Evolutionary conservation across 1,140 invertebrate species (phyloP).

Genomic region (Bilobella aurantiaca): DNA sequence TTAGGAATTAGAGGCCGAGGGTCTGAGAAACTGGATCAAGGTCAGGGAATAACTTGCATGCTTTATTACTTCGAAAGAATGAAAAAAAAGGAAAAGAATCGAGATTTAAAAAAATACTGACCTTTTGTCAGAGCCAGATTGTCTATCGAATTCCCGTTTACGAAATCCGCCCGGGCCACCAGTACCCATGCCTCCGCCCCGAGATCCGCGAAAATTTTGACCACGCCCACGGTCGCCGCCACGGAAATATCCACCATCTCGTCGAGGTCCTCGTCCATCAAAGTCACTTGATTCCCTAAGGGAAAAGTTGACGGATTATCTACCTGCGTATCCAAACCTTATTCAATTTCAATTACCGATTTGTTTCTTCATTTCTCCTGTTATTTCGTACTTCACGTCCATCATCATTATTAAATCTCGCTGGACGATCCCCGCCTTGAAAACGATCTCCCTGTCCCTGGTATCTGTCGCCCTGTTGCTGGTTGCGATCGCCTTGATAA

Average conservation of each 20-base stretch:
- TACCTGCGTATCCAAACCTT: conserved; percentile 3
- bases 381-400: conserved; percentile 59
- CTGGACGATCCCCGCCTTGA: conserved; percentile 42
- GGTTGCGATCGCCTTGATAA: neutral
- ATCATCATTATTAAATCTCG: conserved; percentile 48
- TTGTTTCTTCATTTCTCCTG: conserved; percentile 56
- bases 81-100: conserved; percentile 1
- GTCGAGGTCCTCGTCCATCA: conserved; percentile 33
- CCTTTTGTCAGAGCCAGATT: conserved; percentile 89
- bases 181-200: conserved; percentile 41
- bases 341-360: conserved; percentile 30
- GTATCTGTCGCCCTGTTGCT: neutral
- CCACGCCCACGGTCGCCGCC: conserved; percentile 36
- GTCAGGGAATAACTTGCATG: neutral
- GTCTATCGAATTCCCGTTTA: conserved; percentile 86
- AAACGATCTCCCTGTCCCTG: no score
- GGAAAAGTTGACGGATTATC: conserved; percentile 9
- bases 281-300: conserved; percentile 31
- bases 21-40: neutral
- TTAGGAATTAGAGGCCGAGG: no score
- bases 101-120: conserved; percentile 40
- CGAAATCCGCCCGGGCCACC: conserved; percentile 50
- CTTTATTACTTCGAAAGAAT: no score
- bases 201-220: conserved; percentile 40
- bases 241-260: conserved; percentile 36